Evolutionary conservation across 2,888 invertebrate genomes (phyloP), one percentile per base, ranked within the genome.

Genomic region (Abrostola tripartita): DNA sequence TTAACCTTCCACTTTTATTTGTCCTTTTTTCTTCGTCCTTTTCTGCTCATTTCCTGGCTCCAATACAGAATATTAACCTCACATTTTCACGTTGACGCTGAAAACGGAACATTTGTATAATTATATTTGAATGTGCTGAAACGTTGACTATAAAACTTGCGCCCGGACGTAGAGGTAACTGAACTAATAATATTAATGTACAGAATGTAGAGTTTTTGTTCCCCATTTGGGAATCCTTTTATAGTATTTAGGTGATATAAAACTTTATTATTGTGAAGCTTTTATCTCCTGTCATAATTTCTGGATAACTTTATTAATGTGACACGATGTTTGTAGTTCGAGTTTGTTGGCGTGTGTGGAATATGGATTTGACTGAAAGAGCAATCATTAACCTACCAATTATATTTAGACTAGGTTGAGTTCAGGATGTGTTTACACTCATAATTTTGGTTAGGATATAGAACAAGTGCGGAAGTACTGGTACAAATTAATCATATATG

Each of bases 41-140:
- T 52, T 8, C 5, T 56, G 61, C 65, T 58, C 5, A 0, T 55
- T 61, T 67, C 0, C n/a, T 52, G 65, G 72, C 78, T 10, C 47
- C 36, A 60, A 8, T 40, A 42, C 37, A 44, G 14, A 60, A 60
- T 41, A 63, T 53, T 65, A 68, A 71, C 61, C 59, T 49, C 47
- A 54, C 56, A 78, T 68, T 73, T 65, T 53, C 61, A 11, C 37
- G 41, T 66, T 63, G 36, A 54, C 42, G 67, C 58, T 65, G 61
- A 58, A 57, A 63, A 38, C 53, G 49, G 50, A 54, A 55, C 53
- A 66, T 63, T 79, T 53, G 63, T 65, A 44, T 65, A 65, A 79
- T 75, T 75, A 69, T 58, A 63, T 52, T 59, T 49, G 41, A 69
- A 79, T 61, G 61, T 52, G 49, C 51, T 40, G 14, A 70, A 66